A percentile compares a stretch with the other conserved stretches of the same genome.
These are phyloP conservation scores for Rhabdomys dilectus DNA, from an alignment of 2,113 vertebrate species.

Conservation along the genomic window DNA sequence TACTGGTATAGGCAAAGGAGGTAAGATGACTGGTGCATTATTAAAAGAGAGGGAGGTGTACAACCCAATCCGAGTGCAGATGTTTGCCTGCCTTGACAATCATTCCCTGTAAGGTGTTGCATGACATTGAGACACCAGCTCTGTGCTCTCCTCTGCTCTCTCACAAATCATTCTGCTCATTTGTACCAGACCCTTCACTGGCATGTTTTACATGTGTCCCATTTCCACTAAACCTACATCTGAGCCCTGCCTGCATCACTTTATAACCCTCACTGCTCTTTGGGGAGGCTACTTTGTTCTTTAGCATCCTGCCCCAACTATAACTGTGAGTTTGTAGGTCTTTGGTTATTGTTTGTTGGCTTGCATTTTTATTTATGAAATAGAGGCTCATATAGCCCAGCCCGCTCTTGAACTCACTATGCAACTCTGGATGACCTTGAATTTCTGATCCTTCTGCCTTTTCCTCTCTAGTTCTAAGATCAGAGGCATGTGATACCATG, in stretches of 20 bases:
- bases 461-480: no score
- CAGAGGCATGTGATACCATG: not conserved
- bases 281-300: not conserved
- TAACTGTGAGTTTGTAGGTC: not conserved
- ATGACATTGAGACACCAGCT: no score
- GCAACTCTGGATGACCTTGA: not conserved
- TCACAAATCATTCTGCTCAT: not conserved
- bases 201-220: not conserved
- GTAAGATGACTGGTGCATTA: not conserved
- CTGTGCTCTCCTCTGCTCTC: not conserved
- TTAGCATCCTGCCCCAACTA: not conserved
- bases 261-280: not conserved
- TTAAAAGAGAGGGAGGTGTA: not conserved
- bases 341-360: not conserved
- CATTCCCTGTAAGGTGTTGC: no score
- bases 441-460: not conserved
- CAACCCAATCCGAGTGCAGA: not conserved
- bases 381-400: not conserved
- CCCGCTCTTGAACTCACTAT: not conserved
- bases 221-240: not conserved
- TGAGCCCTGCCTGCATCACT: accelerated
- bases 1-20: not conserved
- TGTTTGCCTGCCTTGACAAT: not conserved
- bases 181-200: not conserved
- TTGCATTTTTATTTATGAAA: not conserved